These are phyloP conservation scores for Ooceraea biroi DNA, from an alignment of 1,140 invertebrate species.

Conservation along the genomic window DNA sequence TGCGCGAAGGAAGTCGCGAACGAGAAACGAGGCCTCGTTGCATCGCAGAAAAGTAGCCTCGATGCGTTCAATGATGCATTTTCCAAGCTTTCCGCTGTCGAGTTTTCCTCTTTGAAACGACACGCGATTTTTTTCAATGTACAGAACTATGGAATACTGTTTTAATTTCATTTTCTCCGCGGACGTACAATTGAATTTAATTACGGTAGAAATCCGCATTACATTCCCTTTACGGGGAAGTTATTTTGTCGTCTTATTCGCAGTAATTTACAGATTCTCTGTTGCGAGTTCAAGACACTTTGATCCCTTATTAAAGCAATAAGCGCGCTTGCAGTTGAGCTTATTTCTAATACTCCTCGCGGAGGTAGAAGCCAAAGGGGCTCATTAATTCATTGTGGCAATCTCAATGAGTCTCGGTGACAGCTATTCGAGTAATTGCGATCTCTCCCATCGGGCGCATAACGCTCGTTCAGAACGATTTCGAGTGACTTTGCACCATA, in stretches of 20 bases:
- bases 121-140: neutral
- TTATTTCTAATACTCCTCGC: neutral
- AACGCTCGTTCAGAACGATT: slow-evolving; percentile 37
- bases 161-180: neutral
- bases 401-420: slow-evolving; percentile 48
- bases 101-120: neutral
- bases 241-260: neutral
- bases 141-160: neutral
- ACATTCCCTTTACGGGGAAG: neutral
- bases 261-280: neutral
- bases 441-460: slow-evolving; percentile 14
- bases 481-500: neutral
- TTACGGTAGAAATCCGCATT: neutral
- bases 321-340: neutral
- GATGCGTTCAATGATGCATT: neutral
- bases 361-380: slow-evolving; percentile 27
- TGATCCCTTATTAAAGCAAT: slow-evolving; percentile 42
- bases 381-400: slow-evolving; percentile 64
- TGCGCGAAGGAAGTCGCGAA: slow-evolving; percentile 29
- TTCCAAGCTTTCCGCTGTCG: neutral
- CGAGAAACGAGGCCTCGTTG: neutral
- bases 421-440: slow-evolving; percentile 47
- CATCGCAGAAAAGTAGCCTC: neutral
- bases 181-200: neutral
- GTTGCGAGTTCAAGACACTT: neutral